phyloP scores from a whole-genome alignment of 1,140 invertebrate species.

The Drosophila burlai region DNA sequence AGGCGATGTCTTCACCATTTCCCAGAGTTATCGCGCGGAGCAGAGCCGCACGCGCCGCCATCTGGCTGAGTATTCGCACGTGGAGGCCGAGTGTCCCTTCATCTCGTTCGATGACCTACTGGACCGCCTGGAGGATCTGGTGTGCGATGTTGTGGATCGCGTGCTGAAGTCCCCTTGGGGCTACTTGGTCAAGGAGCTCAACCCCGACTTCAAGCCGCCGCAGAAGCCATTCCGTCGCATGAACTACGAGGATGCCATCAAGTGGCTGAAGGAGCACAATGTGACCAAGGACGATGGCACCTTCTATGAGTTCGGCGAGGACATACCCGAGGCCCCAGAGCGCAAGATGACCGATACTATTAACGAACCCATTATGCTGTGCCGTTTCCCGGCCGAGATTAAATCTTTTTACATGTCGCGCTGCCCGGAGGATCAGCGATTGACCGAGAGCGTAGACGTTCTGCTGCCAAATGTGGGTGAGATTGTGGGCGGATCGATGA shows the following conservation, averaged over 20 bases:
- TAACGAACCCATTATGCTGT: conserved; percentile 97
- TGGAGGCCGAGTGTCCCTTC: conserved; percentile 99
- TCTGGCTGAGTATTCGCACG: conserved; percentile 98
- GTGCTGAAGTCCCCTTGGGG: conserved; percentile 94
- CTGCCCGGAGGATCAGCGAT: conserved; percentile 92
- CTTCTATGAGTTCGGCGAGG: conserved; percentile 99
- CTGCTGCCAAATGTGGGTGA: conserved; percentile 99
- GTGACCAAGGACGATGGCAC: conserved; percentile 99
- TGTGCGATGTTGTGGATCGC: conserved; percentile 98
- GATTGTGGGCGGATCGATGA: conserved; percentile 99
- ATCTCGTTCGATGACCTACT: conserved; percentile 97
- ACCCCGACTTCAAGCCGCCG: conserved; percentile 96
- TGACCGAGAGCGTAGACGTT: conserved; percentile 99
- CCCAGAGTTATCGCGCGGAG: conserved; percentile 99
- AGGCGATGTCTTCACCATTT: conserved; percentile 98
- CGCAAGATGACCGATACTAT: conserved; percentile 99
- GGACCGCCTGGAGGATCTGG: conserved; percentile 95
- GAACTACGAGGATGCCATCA: conserved; percentile 97
- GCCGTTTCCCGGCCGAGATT: conserved; percentile 96
- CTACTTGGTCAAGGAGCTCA: conserved; percentile 94
- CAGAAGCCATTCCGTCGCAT: conserved; percentile 97
- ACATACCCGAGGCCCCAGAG: conserved; percentile 99
- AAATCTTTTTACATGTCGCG: conserved; percentile 99
- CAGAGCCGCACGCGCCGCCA: conserved; percentile 98
- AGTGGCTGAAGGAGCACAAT: conserved; percentile 95